Base-by-base conservation (phyloP, 2,888 invertebrate genomes). In the Euclidia mi region DNA sequence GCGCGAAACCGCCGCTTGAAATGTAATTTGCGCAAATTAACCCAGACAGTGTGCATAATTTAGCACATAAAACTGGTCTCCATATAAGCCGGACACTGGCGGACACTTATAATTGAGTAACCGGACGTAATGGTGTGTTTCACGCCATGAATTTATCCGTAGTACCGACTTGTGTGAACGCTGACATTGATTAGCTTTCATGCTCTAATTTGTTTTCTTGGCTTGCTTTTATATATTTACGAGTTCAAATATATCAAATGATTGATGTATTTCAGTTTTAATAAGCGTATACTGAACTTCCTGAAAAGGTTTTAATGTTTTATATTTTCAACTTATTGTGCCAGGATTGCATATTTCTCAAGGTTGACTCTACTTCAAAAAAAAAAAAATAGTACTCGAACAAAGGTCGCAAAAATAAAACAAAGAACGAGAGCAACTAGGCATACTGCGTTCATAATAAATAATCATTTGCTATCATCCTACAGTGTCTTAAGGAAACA, bases 11-110 rank as follows among this genome's bases (percentile, higher is more conserved):
- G 59, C 65, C 52, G 63, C 59, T 76, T 72, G 69, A 75, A 68
- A 78, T 65, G 75, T 80, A 83, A 83, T 82, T 82, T 82, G 76
- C 76, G 71, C 81, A 79, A 81, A 82, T 82, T 84, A 82, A 79
- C 74, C 69, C 66, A 53, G 74, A 80, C 85, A 82, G 84, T 83
- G 76, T 73, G 74, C 75, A 76, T 76, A 83, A 85, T 83, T 88
- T 83, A 84, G 79, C 62, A 79, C 80, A 78, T 76, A 81, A 81
- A 84, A 77, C 79, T 71, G 65, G 75, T 79, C 70, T 57, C 68
- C 58, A 65, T 71, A 68, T 56, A 45, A 28, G 28, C 44, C n/a
- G 32, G 38, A 20, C 25, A 29, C 35, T 15, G 49, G 56, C 43
- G 43, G 41, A 61, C 61, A 53, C 57, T 71, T 71, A 58, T 71